Conservation (phyloP, 2,113 vertebrate species). For the Engystomops pustulosus region DNA sequence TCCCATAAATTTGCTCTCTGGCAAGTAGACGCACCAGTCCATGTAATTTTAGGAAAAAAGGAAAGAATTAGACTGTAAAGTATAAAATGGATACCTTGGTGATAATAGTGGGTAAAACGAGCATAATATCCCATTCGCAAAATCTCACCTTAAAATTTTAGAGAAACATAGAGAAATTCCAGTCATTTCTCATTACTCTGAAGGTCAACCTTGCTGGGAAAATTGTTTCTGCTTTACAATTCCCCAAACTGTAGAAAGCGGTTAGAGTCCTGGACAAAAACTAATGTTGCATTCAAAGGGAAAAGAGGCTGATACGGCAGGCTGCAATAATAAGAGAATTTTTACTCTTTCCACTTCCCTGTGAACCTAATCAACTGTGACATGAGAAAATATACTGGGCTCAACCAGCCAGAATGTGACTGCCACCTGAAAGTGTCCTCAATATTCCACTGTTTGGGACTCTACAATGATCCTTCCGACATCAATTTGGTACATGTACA, state of each 20-base stretch:
- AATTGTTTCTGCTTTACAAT: conserved; percentile 88
- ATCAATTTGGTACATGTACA: conserved; percentile 92
- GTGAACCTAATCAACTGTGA: conserved; percentile 99
- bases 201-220: conserved; percentile 85
- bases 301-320: conserved; percentile 84
- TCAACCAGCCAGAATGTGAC: conserved; percentile 83
- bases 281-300: conserved; percentile 87
- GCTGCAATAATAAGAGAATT: conserved; percentile 85
- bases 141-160: conserved; percentile 71
- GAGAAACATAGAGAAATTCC: conserved; percentile 80
- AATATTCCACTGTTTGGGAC: conserved; percentile 81
- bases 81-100: conserved; percentile 74
- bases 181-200: conserved; percentile 85
- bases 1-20: conserved; percentile 74
- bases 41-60: conserved; percentile 84
- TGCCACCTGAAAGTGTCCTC: conserved; percentile 83
- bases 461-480: conserved; percentile 82
- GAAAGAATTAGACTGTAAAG: conserved; percentile 78
- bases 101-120: conserved; percentile 79
- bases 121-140: conserved; percentile 68
- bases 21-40: conserved; percentile 83
- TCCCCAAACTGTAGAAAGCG: conserved; percentile 85
- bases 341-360: conserved; percentile 81
- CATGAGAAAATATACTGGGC: conserved; percentile 90
- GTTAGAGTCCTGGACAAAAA: conserved; percentile 86